Conservation (phyloP, 2,113 vertebrate species). For the Aspidoscelis tigris region DNA sequence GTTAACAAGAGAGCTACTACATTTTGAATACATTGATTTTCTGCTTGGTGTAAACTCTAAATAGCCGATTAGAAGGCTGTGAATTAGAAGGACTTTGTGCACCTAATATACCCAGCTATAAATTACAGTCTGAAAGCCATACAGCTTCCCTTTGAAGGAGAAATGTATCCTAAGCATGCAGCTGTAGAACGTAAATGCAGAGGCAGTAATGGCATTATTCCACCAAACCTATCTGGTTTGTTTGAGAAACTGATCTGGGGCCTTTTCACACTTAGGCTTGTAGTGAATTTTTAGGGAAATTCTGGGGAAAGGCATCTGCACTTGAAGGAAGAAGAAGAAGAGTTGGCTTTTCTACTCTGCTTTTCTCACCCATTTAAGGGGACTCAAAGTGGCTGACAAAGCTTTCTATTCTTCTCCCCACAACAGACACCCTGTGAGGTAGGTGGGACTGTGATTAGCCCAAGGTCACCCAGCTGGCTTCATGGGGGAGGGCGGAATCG, state of each 20-base stretch:
- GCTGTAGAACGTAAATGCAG: conserved; percentile 70
- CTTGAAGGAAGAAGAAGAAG: too few relatives aligned
- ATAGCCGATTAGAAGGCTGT: conserved; percentile 80
- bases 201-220: conserved; percentile 57
- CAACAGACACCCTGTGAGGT: too few relatives aligned
- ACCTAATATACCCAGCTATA: conserved; percentile 73
- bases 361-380: too few relatives aligned
- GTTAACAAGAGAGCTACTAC: conserved; percentile 81
- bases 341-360: too few relatives aligned
- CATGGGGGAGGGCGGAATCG: too few relatives aligned
- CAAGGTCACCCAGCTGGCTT: too few relatives aligned
- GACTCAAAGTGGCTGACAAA: too few relatives aligned
- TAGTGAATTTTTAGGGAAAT: conserved; percentile 17
- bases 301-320: conserved; percentile 38
- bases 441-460: too few relatives aligned
- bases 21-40: conserved; percentile 84
- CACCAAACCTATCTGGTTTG: conserved; percentile 62
- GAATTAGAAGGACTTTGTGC: conserved; percentile 79
- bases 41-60: conserved; percentile 83
- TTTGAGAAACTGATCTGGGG: conserved; percentile 62
- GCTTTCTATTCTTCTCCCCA: too few relatives aligned
- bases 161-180: conserved; percentile 73
- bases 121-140: conserved; percentile 67
- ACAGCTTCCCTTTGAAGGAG: conserved; percentile 71
- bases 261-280: too few relatives aligned